These are phyloP conservation scores for Euclidia mi DNA, from an alignment of 2,888 invertebrate species.

Conservation along the genomic window DNA sequence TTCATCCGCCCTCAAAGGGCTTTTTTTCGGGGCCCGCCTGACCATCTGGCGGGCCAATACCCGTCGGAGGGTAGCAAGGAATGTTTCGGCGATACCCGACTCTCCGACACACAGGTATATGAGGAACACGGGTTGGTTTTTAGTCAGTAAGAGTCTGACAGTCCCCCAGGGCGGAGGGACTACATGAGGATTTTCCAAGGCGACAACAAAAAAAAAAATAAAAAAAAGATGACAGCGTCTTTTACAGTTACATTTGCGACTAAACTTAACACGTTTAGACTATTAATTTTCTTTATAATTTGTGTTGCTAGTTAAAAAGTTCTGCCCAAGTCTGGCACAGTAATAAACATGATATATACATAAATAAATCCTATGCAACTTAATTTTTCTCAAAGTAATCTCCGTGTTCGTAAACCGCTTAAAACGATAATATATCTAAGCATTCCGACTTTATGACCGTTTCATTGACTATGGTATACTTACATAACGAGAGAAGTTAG, in stretches of 20 bases:
- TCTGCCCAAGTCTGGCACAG: conserved; percentile 18
- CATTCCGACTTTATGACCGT: conserved; percentile 26
- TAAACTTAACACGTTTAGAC: conserved; percentile 18
- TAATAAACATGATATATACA: conserved; percentile 38
- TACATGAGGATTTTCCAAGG: no score
- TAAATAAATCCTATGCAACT: conserved; percentile 18
- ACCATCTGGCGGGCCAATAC: no score
- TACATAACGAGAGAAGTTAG: neutral
- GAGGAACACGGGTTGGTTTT: no score
- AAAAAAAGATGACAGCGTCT: no score
- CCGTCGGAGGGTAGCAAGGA: no score
- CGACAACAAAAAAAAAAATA: no score
- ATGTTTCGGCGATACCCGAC: no score
- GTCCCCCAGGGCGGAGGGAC: no score
- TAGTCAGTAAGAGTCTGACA: no score
- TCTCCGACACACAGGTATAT: no score
- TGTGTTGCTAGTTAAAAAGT: conserved; percentile 27
- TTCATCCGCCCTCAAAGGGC: no score
- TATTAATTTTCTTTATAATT: conserved; percentile 45
- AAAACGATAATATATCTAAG: conserved; percentile 18
- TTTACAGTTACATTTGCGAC: conserved; percentile 5
- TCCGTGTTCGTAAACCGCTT: conserved; percentile 14
- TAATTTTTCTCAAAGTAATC: conserved; percentile 27
- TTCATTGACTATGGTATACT: conserved; percentile 13
- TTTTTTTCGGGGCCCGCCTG: no score